phyloP scores from a whole-genome alignment of 2,113 vertebrate species.

The Phocoena sinus region DNA sequence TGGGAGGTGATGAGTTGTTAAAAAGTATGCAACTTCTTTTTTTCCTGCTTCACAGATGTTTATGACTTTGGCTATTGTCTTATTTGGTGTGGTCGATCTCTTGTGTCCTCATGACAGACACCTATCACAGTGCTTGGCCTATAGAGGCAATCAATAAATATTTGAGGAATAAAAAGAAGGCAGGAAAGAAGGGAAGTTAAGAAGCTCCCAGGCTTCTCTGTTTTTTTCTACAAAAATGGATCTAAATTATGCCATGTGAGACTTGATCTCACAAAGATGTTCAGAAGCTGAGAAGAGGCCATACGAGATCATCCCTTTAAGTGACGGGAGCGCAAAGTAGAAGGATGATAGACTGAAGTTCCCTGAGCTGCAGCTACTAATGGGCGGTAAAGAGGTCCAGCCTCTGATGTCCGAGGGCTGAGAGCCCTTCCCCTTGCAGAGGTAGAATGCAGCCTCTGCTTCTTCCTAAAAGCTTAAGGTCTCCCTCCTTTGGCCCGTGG shows the following conservation, averaged over 20 bases:
- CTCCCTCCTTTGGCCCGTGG: not conserved
- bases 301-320: not conserved
- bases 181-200: not conserved
- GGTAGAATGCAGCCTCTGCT: not conserved
- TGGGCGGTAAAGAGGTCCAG: no score
- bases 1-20: not conserved
- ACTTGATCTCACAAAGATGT: not conserved
- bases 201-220: not conserved
- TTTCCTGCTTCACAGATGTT: not conserved
- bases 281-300: not conserved
- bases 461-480: not conserved
- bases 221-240: not conserved
- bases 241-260: not conserved
- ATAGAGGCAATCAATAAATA: not conserved
- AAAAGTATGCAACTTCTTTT: not conserved
- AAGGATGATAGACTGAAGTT: not conserved
- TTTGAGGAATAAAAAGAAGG: not conserved
- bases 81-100: not conserved
- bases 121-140: not conserved
- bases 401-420: not conserved
- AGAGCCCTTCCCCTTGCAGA: not conserved
- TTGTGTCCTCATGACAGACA: not conserved
- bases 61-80: not conserved
- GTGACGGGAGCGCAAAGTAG: not conserved
- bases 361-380: not conserved